Conservation (phyloP, 2,888 invertebrate species). For the Odontothrips loti region DNA sequence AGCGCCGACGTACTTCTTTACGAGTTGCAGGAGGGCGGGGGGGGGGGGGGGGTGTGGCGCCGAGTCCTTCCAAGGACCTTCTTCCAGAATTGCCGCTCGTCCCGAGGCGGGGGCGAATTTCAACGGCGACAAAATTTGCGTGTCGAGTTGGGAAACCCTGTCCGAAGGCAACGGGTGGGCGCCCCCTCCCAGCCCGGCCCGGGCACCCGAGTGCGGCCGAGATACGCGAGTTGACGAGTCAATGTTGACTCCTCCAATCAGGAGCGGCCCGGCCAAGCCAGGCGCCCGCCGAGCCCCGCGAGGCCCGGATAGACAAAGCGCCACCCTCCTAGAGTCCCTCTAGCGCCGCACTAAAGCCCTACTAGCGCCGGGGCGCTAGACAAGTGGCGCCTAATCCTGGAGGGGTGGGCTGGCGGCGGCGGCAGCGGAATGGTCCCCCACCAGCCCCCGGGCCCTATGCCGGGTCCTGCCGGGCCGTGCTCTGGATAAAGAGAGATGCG, state of each 20-base stretch:
- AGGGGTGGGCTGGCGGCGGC: neutral
- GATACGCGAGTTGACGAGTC: neutral
- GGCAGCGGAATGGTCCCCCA: neutral
- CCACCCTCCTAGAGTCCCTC: too few species aligned
- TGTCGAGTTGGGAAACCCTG: too few species aligned
- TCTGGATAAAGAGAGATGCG: neutral
- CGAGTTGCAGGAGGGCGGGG: neutral
- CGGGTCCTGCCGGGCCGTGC: neutral
- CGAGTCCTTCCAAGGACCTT: too few species aligned
- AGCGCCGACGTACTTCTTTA: neutral
- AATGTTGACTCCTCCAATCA: slow-evolving; percentile 19
- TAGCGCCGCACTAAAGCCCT: too few species aligned
- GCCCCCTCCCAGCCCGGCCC: too few species aligned
- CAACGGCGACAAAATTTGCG: too few species aligned
- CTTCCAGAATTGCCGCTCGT: too few species aligned
- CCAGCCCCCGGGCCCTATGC: neutral
- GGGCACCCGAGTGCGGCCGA: neutral
- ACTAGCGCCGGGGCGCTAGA: neutral
- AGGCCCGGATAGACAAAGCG: too few species aligned
- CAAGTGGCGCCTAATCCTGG: neutral
- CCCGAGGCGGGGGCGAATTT: too few species aligned
- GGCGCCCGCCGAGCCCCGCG: neutral
- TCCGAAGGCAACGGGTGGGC: too few species aligned
- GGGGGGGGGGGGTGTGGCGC: too few species aligned
- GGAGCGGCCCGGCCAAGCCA: neutral